These are phyloP conservation scores for Laticauda colubrina DNA, from an alignment of 2,113 vertebrate species.

Conservation along the genomic window DNA sequence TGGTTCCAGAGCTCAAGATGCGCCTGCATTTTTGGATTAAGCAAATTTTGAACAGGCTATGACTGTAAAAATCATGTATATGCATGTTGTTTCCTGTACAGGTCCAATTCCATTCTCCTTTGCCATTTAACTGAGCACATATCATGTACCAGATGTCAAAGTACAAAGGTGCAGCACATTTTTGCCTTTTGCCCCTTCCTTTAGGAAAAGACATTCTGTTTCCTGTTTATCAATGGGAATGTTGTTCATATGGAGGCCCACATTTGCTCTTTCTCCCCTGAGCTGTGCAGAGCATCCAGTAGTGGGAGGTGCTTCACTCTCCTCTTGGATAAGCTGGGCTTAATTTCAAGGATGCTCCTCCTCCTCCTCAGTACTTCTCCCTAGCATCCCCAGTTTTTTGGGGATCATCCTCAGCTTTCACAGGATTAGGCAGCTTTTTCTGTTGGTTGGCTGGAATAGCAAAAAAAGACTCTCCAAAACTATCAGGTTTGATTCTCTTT, in stretches of 20 bases:
- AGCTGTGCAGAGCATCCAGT: too few species aligned
- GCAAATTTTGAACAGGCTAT: not conserved
- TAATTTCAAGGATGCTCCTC: too few species aligned
- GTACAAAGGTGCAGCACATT: not conserved
- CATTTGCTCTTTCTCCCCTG: not conserved
- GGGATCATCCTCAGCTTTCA: too few species aligned
- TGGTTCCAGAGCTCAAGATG: not conserved
- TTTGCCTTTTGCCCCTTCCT: not conserved
- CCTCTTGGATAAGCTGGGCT: too few species aligned
- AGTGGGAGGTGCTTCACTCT: too few species aligned
- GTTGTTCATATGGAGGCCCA: not conserved
- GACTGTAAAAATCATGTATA: not conserved
- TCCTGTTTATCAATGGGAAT: not conserved
- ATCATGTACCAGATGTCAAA: not conserved
- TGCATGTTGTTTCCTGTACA: not conserved
- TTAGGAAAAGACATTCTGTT: not conserved
- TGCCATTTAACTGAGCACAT: not conserved
- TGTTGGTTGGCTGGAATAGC: too few species aligned
- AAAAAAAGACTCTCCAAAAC: too few species aligned
- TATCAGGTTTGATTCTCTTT: too few species aligned
- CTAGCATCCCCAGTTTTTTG: too few species aligned
- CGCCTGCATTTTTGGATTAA: not conserved
- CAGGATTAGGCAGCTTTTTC: too few species aligned
- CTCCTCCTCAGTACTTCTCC: too few species aligned
- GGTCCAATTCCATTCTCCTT: not conserved